phyloP scores from a whole-genome alignment of 2,888 invertebrate species.

The Biston betularia region DNA sequence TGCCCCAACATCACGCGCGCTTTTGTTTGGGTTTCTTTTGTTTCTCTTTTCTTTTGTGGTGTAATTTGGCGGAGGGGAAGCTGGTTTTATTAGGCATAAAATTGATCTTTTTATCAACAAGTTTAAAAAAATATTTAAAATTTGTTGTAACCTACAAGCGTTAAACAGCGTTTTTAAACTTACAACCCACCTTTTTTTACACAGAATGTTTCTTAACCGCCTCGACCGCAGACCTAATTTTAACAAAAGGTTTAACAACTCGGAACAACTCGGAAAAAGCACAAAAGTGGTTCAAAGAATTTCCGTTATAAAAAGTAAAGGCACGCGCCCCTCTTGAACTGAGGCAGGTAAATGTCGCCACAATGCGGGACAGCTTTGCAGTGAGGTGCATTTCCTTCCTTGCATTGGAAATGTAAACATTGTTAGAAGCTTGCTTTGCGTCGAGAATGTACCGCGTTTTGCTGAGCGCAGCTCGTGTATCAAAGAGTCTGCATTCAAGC shows the following conservation, averaged over 20 bases:
- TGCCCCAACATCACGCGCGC: constrained; percentile 68
- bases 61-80: constrained; percentile 65
- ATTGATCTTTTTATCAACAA: constrained; percentile 54
- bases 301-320: constrained; percentile 49
- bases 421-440: constrained; percentile 40
- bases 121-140: too few species aligned
- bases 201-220: constrained; percentile 19
- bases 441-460: constrained; percentile 37
- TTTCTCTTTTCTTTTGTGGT: constrained; percentile 69
- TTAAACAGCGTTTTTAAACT: too few species aligned
- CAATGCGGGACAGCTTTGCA: constrained; percentile 37
- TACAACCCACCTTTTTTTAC: neutral
- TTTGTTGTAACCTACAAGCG: too few species aligned
- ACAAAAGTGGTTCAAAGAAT: constrained; percentile 44
- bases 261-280: constrained; percentile 50
- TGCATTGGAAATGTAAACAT: constrained; percentile 43
- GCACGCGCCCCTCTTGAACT: constrained; percentile 48
- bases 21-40: constrained; percentile 69
- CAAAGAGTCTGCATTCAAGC: constrained; percentile 2
- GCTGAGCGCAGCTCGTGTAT: constrained; percentile 7
- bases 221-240: constrained; percentile 43
- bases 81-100: constrained; percentile 62
- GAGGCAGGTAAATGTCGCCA: constrained; percentile 40
- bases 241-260: constrained; percentile 66
- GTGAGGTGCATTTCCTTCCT: constrained; percentile 34